Evolutionary conservation across 2,113 vertebrate species (phyloP).

Genomic region (Spheniscus mendiculus): DNA sequence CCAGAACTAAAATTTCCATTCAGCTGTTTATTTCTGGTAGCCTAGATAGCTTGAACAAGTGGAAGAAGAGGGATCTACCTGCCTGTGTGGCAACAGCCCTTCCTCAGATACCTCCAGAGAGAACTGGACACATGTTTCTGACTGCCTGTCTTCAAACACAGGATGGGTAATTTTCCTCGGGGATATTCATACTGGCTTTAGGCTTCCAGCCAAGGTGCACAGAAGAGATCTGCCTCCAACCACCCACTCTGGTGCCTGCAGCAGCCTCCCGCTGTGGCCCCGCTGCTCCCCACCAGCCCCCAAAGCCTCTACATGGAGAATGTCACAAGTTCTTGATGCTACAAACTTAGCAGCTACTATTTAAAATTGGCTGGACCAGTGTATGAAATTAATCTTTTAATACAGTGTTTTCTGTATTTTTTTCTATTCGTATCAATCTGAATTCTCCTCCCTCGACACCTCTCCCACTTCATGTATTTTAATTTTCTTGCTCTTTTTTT

Average conservation of each 20-base stretch:
- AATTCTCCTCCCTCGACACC: background rate
- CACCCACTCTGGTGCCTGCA: background rate
- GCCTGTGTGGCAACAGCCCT: background rate
- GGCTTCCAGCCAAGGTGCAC: background rate
- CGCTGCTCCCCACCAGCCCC: background rate
- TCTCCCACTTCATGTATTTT: background rate
- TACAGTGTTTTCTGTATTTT: background rate
- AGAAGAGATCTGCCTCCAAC: background rate
- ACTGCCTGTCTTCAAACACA: background rate
- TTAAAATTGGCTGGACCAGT: background rate
- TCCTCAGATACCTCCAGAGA: background rate
- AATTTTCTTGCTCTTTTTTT: background rate
- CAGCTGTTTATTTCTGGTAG: slow-evolving; percentile 35
- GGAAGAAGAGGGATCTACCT: background rate
- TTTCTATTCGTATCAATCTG: background rate
- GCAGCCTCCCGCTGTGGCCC: background rate
- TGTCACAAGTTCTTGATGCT: background rate
- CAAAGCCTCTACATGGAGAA: background rate
- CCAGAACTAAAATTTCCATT: slow-evolving; percentile 55
- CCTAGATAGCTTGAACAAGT: slow-evolving; percentile 1
- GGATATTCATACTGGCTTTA: background rate
- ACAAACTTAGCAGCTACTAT: background rate
- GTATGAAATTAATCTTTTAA: background rate
- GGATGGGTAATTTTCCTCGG: background rate
- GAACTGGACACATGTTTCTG: background rate